Evolutionary conservation across 2,113 vertebrate species (phyloP).

Genomic region (Cyphomyrus discorhynchus): DNA sequence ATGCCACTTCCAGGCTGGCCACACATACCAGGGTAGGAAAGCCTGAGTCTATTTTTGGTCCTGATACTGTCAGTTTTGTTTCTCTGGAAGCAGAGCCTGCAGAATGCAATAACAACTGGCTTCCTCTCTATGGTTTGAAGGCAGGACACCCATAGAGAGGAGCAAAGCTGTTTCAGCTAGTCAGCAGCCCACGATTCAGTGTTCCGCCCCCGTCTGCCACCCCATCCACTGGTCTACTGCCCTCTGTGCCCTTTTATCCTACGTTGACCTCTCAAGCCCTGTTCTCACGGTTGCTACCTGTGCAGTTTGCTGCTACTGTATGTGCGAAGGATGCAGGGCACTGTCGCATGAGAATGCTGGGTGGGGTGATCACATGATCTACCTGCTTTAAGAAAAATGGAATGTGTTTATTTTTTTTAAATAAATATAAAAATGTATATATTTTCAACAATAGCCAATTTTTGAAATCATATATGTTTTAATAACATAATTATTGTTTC

Average conservation of each 20-base stretch:
- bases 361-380: not conserved
- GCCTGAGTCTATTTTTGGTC: not conserved
- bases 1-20: not conserved
- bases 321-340: not conserved
- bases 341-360: not conserved
- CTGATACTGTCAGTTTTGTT: not conserved
- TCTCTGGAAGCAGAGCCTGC: not conserved
- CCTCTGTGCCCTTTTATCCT: not conserved
- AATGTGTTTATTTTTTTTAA: not conserved
- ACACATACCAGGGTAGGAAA: not conserved
- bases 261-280: not conserved
- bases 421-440: not conserved
- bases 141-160: not conserved
- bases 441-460: not conserved
- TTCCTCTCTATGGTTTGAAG: not conserved
- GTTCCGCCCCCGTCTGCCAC: not conserved
- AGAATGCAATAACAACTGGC: slow-evolving; percentile 4
- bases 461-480: not conserved
- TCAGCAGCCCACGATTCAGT: not conserved
- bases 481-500: not conserved
- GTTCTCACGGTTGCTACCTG: not conserved
- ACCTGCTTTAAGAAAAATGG: not conserved
- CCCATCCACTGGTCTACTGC: not conserved
- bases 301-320: not conserved
- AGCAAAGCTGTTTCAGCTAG: not conserved